Percentiles rank a stretch among this genome's conserved stretches.
These are phyloP conservation scores for Mustela erminea DNA, from an alignment of 2,797 vertebrate genomes.

Conservation along the genomic window DNA sequence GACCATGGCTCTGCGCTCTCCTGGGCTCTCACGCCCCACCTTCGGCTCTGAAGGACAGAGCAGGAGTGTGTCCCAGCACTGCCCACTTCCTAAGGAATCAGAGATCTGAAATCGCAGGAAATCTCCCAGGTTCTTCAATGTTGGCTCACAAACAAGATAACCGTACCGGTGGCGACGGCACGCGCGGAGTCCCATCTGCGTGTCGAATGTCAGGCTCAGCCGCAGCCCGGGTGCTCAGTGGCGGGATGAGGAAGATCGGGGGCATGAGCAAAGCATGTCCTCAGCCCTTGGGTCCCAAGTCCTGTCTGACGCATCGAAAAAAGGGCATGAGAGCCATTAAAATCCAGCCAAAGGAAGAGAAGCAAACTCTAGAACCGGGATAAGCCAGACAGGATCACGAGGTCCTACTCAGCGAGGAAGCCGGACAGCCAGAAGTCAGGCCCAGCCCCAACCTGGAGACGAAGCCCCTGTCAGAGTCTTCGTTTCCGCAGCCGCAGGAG, in stretches of 20 bases:
- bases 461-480: background rate
- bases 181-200: accelerated
- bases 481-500: too few relatives aligned
- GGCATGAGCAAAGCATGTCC: background rate
- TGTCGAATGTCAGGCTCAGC: accelerated
- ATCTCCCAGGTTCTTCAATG: background rate
- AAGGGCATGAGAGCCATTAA: background rate
- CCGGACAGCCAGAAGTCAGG: background rate
- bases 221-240: background rate
- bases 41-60: background rate
- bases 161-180: accelerated
- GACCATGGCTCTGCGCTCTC: accelerated
- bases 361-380: background rate
- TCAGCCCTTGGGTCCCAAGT: background rate
- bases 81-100: background rate
- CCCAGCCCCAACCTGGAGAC: background rate
- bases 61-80: background rate
- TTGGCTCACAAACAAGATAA: background rate
- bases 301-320: background rate
- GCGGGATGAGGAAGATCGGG: background rate
- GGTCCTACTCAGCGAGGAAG: accelerated
- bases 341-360: background rate
- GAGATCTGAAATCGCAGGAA: background rate
- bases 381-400: too few relatives aligned
- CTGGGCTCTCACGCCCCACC: background rate